These are phyloP conservation scores for Drosophila sulfurigaster DNA, from an alignment of 1,140 invertebrate species.

Conservation along the genomic window DNA sequence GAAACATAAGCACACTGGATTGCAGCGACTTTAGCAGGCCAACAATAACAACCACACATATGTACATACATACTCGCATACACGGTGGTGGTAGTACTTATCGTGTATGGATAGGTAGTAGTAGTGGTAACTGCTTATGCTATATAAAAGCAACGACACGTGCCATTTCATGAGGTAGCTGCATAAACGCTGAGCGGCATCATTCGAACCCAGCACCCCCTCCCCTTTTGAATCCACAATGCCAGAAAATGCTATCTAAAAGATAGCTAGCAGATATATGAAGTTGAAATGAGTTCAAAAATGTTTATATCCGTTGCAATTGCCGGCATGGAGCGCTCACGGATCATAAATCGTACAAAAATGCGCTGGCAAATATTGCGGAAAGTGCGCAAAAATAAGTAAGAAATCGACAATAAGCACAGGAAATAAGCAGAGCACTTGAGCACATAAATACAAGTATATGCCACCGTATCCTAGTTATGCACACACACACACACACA, in stretches of 20 bases:
- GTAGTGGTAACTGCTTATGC: conserved; percentile 4
- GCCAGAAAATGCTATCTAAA: conserved; percentile 16
- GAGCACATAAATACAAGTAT: conserved; percentile 48
- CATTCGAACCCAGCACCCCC: neutral
- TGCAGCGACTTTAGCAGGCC: conserved; percentile 68
- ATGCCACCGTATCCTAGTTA: conserved; percentile 9
- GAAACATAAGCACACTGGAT: conserved; percentile 77
- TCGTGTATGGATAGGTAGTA: conserved; percentile 4
- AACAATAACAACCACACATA: conserved; percentile 43
- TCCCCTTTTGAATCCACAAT: neutral
- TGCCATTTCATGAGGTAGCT: conserved; percentile 71
- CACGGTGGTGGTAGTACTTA: conserved; percentile 1
- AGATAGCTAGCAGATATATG: conserved; percentile 39
- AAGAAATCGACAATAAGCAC: conserved; percentile 78
- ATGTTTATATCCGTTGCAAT: conserved; percentile 81
- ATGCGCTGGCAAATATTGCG: conserved; percentile 73
- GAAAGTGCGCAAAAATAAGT: conserved; percentile 75
- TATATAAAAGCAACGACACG: conserved; percentile 61
- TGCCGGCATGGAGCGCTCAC: conserved; percentile 59
- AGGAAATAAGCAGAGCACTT: conserved; percentile 69
- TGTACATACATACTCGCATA: neutral
- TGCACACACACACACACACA: neutral
- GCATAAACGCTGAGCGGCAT: conserved; percentile 55
- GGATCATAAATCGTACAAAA: conserved; percentile 73
- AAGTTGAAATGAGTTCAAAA: conserved; percentile 78